Evolutionary conservation across 2,888 invertebrate genomes (phyloP), one percentile per base, ranked within the genome.

Genomic region (Lordiphosa andalusiaca): DNA sequence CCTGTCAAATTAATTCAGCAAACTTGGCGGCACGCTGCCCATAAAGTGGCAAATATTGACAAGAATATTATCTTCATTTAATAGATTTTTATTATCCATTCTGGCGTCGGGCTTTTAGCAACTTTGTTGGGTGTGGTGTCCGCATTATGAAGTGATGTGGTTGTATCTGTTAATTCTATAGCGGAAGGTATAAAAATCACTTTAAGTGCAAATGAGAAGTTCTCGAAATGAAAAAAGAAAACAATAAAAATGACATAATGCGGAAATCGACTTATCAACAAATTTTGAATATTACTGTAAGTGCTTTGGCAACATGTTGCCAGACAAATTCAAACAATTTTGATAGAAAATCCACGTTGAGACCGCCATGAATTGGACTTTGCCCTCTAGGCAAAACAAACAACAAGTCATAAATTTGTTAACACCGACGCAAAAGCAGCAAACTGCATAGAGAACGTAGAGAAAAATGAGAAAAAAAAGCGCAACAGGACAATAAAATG

Each of bases 301-400:
- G 47, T 48, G 30, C 36, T 30, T 41, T 41, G 13, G 62, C 58
- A 56, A 55, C 47, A 58, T 58, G 40, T 37, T 46, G 56, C 33
- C 48, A 65, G 62, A 56, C 59, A 33, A 33, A 44, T 44, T 30
- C 44, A 33, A 33, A 44, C 33, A 23, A 56, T 49, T 49, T 38
- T 30, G 25, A 30, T 44, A 63, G 58, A 50, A 67, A 63, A 58
- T 48, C 49, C 44, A 44, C 46, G 49, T 50, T 16, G 23, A 67
- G 62, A 63, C 62, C 62, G 62, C 62, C 62, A 58, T 63, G 66
- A 63, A 66, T 66, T 63, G 66, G 62, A 63, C 62, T 63, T 63
- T 66, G 62, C 36, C 62, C 62, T 58, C 49, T 44, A 38, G 61
- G 67, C 67, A 67, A 67, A 40, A 65, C 47, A 59, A 60, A 59